Base-by-base conservation (phyloP, 2,113 vertebrate genomes). In the Paratilapia polleni region DNA sequence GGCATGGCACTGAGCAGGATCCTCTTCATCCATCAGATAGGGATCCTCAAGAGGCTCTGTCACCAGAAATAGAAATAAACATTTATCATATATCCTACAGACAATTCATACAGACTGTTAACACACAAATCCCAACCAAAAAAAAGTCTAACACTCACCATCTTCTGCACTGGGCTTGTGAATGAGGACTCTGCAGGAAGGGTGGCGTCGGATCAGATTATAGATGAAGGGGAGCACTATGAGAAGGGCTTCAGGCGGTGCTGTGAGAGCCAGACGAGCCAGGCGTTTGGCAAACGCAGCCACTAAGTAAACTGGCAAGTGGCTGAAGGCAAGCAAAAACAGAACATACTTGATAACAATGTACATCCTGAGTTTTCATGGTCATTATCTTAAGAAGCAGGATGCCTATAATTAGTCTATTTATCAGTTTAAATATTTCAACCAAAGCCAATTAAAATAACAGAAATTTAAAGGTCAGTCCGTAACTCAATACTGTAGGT, bases 221-320 rank as follows among this genome's bases (percentile, higher is more conserved):
- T 96, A 98, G 93, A 99, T 94, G 92, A 99, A 98, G 20, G 98
- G 98, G 63, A 99, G 94, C 76, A 97, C 89, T 82, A 99, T 96
- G 47, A 99, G 96, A 1, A 99, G 95, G 20, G 95, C 96, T 57
- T 98, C 95, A 0, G 98, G 97, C 0, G 98, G 97, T 0, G 98
- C 97, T 0, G 96, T 97, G 68, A 99, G 96, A 0, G 97, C 95
- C 91, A 99, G 92, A 1, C 97, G 97, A 6, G 98, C 87, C 49
- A 99, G 94, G 0, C 98, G 97, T 91, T 99, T 99, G 83, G 96
- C 96, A 15, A 99, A 99, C 0, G 98, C 98, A 0, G 98, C 98
- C 85, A 99, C 97, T 24, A 99, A 91, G 88, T 99, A 99, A 0
- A 97, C 96, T 0, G 98, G 98, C 86, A 99, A 88, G 85, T 99